Evolutionary conservation across 1,140 invertebrate species (phyloP).

Genomic region (Penaeus chinensis): DNA sequence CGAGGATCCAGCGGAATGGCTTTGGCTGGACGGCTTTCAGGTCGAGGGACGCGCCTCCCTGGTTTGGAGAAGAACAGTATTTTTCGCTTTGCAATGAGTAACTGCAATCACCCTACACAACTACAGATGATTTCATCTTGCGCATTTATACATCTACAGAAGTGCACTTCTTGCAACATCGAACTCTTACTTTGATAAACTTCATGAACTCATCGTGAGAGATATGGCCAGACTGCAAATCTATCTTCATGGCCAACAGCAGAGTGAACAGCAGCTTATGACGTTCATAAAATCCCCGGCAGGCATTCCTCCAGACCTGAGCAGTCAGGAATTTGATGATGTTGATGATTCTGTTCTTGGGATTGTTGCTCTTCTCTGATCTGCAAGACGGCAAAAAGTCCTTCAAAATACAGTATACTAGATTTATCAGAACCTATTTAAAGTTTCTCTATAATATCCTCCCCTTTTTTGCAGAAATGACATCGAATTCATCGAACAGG

Average conservation of each 20-base stretch:
- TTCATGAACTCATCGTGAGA: slow-evolving; percentile 93
- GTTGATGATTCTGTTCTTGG: slow-evolving; percentile 88
- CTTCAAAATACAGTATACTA: not conserved
- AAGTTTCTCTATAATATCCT: too few relatives aligned
- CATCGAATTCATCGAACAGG: too few relatives aligned
- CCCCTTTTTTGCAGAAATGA: too few relatives aligned
- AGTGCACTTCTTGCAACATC: too few relatives aligned
- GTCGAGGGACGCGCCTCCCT: slow-evolving; percentile 91
- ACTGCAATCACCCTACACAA: too few relatives aligned
- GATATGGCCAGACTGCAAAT: slow-evolving; percentile 83
- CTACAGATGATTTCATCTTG: too few relatives aligned
- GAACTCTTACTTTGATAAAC: slow-evolving; percentile 84
- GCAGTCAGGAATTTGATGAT: slow-evolving; percentile 91
- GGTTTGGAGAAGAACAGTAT: too few relatives aligned
- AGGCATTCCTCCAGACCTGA: slow-evolving; percentile 93
- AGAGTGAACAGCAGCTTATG: slow-evolving; percentile 93
- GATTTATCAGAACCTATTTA: too few relatives aligned
- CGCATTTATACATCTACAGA: too few relatives aligned
- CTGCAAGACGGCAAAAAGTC: slow-evolving; percentile 65
- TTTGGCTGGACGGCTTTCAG: slow-evolving; percentile 91
- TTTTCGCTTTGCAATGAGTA: too few relatives aligned
- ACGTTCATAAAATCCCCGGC: slow-evolving; percentile 90
- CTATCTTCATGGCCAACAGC: slow-evolving; percentile 95
- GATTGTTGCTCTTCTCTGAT: slow-evolving; percentile 85
- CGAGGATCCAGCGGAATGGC: slow-evolving; percentile 94